A percentile compares a stretch with the other conserved stretches of the same genome.
Evolutionary conservation across 2,797 vertebrate species (phyloP).

Genomic region (Intellagama lesueurii): DNA sequence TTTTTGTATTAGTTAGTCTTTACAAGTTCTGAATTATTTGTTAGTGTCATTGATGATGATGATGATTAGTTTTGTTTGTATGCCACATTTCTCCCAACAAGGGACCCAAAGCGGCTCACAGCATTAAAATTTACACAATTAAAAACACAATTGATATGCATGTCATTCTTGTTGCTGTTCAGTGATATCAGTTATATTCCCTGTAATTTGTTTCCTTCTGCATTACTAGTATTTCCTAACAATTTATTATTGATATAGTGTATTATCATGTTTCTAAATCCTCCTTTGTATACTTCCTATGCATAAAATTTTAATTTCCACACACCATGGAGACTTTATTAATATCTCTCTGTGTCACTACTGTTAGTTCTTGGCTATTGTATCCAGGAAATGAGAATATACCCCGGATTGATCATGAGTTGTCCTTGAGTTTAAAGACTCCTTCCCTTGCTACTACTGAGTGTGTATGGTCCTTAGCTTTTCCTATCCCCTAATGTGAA

Average conservation of each 20-base stretch:
- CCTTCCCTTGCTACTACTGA: no score
- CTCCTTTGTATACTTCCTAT: background rate
- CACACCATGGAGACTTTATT: no score
- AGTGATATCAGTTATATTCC: background rate
- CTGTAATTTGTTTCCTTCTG: background rate
- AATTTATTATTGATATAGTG: background rate
- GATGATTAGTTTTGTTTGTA: background rate
- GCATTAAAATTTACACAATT: background rate
- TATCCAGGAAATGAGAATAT: background rate
- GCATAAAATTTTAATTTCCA: background rate
- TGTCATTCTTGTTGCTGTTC: background rate
- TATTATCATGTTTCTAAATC: background rate
- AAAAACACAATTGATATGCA: background rate
- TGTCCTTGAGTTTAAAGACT: background rate
- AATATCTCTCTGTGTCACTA: background rate
- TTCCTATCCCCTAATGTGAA: background rate
- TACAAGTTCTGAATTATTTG: background rate
- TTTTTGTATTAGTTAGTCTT: background rate
- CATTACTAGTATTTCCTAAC: background rate
- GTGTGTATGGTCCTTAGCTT: no score
- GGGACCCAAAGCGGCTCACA: no score
- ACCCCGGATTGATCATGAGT: background rate
- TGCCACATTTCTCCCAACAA: no score
- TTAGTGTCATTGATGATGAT: background rate
- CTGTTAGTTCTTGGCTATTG: background rate